Conservation (phyloP, 2,888 invertebrate genomes). For the Ectobius pallidus region DNA sequence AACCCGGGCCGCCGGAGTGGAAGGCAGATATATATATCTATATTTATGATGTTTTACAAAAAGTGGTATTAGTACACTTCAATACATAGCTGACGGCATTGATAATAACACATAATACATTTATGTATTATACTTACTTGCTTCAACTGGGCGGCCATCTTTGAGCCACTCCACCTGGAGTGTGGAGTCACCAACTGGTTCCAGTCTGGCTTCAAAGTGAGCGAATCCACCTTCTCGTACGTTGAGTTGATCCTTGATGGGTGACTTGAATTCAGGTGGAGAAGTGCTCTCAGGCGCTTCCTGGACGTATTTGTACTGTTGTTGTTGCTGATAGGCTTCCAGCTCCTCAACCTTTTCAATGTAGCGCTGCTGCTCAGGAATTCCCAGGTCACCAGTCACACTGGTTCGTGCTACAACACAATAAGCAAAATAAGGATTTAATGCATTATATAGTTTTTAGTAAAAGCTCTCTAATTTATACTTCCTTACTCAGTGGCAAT, state of each 20-base stretch:
- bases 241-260: conserved; percentile 84
- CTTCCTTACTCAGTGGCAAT: no score
- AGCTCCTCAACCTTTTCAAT: conserved; percentile 91
- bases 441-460: no score
- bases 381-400: conserved; percentile 85
- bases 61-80: no score
- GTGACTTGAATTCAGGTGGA: conserved; percentile 86
- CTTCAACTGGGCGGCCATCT: conserved; percentile 88
- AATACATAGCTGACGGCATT: no score
- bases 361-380: conserved; percentile 88
- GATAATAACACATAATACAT: no score
- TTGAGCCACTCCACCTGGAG: conserved; percentile 92
- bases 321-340: conserved; percentile 81
- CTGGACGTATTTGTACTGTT: conserved; percentile 79
- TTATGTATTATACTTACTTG: conserved; percentile 66
- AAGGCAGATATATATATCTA: no score
- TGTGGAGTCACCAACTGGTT: conserved; percentile 90
- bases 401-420: conserved; percentile 67
- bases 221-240: conserved; percentile 92
- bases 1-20: no score
- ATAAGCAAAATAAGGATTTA: no score
- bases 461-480: no score
- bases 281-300: conserved; percentile 80
- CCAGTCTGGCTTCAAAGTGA: conserved; percentile 93
- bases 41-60: no score